Percentiles rank a stretch among this genome's conserved stretches.
These are phyloP conservation scores for Drosophila subpulchrella DNA, from an alignment of 1,140 invertebrate genomes.

Conservation along the genomic window DNA sequence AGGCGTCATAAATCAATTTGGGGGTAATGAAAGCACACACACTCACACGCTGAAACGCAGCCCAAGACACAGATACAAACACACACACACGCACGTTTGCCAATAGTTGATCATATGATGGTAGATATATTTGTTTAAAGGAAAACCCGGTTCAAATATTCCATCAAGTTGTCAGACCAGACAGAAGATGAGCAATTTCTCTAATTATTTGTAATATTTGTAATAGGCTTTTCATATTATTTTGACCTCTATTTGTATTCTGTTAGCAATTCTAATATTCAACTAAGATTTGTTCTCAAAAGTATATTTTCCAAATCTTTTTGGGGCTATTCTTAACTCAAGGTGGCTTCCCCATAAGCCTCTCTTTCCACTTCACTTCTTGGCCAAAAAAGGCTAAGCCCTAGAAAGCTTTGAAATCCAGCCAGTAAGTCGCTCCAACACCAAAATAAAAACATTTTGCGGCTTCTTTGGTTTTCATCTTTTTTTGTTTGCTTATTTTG, in stretches of 20 bases:
- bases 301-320: background rate
- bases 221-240: too few species aligned
- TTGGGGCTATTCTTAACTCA: background rate
- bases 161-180: too few species aligned
- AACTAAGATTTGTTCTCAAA: background rate
- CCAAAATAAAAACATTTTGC: constrained; percentile 43
- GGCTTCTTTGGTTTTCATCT: constrained; percentile 40
- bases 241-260: too few species aligned
- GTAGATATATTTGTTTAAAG: constrained; percentile 6
- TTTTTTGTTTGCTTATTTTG: constrained; percentile 28
- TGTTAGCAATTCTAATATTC: too few species aligned
- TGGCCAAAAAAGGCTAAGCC: constrained; percentile 25
- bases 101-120: constrained; percentile 32
- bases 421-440: constrained; percentile 35
- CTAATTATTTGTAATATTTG: too few species aligned
- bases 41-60: constrained; percentile 5
- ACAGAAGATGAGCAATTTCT: too few species aligned
- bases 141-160: background rate
- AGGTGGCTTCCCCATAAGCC: background rate
- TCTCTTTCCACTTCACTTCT: constrained; percentile 13
- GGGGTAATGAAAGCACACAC: constrained; percentile 49
- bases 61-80: constrained; percentile 14
- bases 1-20: constrained; percentile 67
- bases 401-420: constrained; percentile 13
- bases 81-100: constrained; percentile 21